Conservation (phyloP, 2,797 vertebrate genomes). For the Lophotriccus pileatus region DNA sequence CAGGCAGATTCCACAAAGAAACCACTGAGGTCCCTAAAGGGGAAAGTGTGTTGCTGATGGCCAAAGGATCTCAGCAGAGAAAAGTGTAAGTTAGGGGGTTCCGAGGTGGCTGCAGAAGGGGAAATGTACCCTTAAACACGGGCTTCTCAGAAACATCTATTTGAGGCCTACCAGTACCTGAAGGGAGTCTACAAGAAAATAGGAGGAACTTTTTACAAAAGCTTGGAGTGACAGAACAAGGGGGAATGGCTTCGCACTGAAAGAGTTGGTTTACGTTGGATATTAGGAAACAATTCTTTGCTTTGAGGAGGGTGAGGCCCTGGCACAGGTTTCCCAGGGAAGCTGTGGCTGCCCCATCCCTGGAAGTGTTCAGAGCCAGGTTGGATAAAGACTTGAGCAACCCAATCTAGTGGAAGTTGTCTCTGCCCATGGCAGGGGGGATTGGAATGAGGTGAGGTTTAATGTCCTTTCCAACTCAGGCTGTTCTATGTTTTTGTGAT, state of each 20-base stretch:
- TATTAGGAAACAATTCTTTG: neutral
- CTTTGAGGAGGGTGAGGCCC: neutral
- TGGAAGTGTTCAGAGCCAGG: neutral
- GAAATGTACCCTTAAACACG: neutral
- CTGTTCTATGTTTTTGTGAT: neutral
- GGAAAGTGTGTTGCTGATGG: too few relatives aligned
- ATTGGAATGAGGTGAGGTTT: neutral
- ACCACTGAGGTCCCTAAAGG: accelerated
- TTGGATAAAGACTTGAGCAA: neutral
- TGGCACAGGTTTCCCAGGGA: neutral
- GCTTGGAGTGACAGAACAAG: neutral
- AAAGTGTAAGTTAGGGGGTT: neutral
- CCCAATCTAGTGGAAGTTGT: neutral
- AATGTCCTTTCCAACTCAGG: neutral
- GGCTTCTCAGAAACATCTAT: neutral
- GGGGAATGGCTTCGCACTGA: neutral
- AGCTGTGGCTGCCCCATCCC: neutral
- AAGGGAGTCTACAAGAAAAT: neutral
- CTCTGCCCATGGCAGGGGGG: neutral
- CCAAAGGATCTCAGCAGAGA: neutral
- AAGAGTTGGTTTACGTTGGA: neutral
- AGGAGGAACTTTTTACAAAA: neutral
- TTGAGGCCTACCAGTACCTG: neutral
- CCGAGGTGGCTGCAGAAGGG: neutral
- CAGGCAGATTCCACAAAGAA: neutral